These are phyloP conservation scores for Caradrina clavipalpis DNA, from an alignment of 2,888 invertebrate species.

Conservation along the genomic window DNA sequence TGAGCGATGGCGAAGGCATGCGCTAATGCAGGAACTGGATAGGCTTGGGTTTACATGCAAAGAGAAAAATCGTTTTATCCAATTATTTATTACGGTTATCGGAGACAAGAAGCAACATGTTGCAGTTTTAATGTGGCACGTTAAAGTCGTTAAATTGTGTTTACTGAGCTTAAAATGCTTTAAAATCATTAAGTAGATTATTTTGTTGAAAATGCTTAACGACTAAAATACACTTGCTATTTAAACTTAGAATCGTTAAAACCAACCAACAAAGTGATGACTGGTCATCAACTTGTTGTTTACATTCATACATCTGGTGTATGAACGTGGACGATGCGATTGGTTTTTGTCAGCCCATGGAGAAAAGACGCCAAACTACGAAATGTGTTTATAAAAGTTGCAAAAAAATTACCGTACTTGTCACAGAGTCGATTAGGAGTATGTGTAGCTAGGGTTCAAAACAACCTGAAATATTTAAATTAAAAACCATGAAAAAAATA, in stretches of 20 bases:
- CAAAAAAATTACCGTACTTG: not conserved
- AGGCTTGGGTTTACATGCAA: constrained; percentile 11
- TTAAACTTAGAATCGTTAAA: not conserved
- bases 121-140: not conserved
- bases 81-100: constrained; percentile 2
- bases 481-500: not conserved
- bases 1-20: constrained; percentile 67
- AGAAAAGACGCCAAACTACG: too few relatives aligned
- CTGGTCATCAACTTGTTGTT: too few relatives aligned
- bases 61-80: constrained; percentile 2
- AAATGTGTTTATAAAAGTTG: too few relatives aligned
- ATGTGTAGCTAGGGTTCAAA: too few relatives aligned
- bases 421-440: not conserved
- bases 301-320: too few relatives aligned
- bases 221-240: not conserved
- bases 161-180: too few relatives aligned
- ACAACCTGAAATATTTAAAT: too few relatives aligned
- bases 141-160: not conserved
- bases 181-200: not conserved
- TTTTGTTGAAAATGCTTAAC: not conserved
- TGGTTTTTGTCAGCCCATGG: too few relatives aligned
- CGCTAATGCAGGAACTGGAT: constrained; percentile 56
- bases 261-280: too few relatives aligned
- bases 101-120: not conserved
- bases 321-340: too few relatives aligned